These are phyloP conservation scores for Ciconia maguari DNA, from an alignment of 2,113 vertebrate genomes.

Conservation along the genomic window DNA sequence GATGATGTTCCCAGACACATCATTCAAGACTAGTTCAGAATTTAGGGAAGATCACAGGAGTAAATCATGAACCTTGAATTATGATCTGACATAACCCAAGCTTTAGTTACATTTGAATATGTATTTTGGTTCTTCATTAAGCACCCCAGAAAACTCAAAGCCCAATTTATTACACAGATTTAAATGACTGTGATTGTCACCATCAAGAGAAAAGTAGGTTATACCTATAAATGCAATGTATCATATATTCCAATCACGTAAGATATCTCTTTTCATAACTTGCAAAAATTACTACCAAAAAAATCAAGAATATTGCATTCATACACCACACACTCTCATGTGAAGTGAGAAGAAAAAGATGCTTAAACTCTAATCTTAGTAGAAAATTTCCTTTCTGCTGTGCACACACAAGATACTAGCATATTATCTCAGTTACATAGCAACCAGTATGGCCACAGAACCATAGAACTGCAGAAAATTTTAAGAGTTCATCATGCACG, in stretches of 20 bases:
- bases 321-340: not conserved
- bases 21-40: not conserved
- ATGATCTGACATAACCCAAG: not conserved
- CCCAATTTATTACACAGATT: not conserved
- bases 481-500: not conserved
- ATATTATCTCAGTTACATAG: not conserved
- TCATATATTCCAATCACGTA: not conserved
- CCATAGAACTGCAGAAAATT: not conserved
- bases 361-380: not conserved
- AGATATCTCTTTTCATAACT: not conserved
- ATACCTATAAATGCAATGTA: not conserved
- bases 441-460: not conserved
- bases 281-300: not conserved
- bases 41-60: not conserved
- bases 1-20: not conserved
- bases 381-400: not conserved
- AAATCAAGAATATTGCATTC: not conserved
- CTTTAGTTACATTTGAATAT: not conserved
- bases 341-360: not conserved
- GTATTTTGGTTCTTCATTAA: not conserved
- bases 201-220: not conserved
- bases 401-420: not conserved
- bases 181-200: not conserved
- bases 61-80: not conserved
- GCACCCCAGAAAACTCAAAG: not conserved